Percentiles rank a stretch among this genome's conserved stretches.
These are phyloP conservation scores for Apodemus sylvaticus DNA, from an alignment of 2,113 vertebrate species.

Conservation along the genomic window DNA sequence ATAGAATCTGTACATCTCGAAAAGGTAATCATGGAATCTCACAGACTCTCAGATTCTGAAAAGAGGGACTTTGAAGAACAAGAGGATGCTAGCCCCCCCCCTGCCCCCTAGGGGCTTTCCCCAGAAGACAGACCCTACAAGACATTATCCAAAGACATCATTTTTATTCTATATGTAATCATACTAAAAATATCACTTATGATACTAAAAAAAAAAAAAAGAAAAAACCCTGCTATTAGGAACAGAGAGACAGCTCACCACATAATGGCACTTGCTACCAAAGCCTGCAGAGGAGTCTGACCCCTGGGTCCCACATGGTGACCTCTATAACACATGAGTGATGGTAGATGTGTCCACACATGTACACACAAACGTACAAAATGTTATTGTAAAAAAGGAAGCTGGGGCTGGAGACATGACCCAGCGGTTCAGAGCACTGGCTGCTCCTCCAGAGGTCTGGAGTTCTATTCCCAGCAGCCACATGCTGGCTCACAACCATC, in stretches of 20 bases:
- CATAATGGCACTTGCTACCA: too few relatives aligned
- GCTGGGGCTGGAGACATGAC: not conserved
- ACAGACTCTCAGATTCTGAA: not conserved
- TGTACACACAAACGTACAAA: not conserved
- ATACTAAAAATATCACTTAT: slow-evolving; percentile 7
- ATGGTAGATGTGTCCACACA: not conserved
- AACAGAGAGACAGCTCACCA: not conserved
- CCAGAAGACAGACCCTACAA: not conserved
- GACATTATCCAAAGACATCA: not conserved
- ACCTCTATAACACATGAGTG: not conserved
- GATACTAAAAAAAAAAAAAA: not conserved
- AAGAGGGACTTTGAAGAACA: slow-evolving; percentile 16
- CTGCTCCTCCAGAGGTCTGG: too few relatives aligned
- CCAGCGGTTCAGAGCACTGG: too few relatives aligned
- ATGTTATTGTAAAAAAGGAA: not conserved
- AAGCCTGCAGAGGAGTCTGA: not conserved
- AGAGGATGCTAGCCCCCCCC: not conserved
- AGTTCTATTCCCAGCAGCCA: too few relatives aligned
- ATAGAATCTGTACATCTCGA: not conserved
- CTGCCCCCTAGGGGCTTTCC: not conserved
- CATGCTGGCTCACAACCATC: too few relatives aligned
- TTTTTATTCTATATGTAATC: slow-evolving; percentile 29
- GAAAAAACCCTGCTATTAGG: not conserved
- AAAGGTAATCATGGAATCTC: not conserved
- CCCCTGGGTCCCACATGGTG: not conserved